Base-by-base conservation (phyloP, 2,888 invertebrate genomes). In the Aphodius granarius region DNA sequence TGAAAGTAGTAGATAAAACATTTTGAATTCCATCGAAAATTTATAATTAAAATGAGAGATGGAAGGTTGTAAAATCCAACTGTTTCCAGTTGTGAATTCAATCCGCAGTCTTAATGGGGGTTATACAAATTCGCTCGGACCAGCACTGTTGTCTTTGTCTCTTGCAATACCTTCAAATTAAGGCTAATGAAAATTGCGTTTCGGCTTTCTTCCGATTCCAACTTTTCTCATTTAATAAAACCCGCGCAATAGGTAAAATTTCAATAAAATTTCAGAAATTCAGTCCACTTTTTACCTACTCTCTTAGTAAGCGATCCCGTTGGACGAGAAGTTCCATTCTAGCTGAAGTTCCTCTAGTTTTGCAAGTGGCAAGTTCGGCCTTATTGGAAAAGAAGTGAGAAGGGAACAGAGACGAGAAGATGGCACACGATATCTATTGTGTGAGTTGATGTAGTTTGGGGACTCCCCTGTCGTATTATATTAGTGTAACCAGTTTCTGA, bases 351-450 rank as follows among this genome's bases (percentile, higher is more conserved):
- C 23, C 16, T 71, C 71, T 21, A 66, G 66, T 66, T 66, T 66
- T 66, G 66, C 66, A 66, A 43, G 43, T 43, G 43, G 43, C 43
- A 43, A 66, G 66, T 66, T 66, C 17, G 19, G n/a, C 21, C 71
- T 71, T 71, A 71, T 71, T 71, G 71, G 22, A 71, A 71, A 71
- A 71, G 71, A 71, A 71, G 71, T 71, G 71, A 3, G 43, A 43
- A 43, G 43, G 43, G 43, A 43, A 2, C n/a, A n/a, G 15, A 21
- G 18, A 43, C n/a, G 71, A 71, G 71, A 71, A 23, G 23, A 71
- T 22, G 71, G 21, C 16, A 21, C 16, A 16, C 71, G 71, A 71
- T 21, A 71, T 71, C 71, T 23, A 71, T 71, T 71, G 71, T 71
- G 71, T 21, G 71, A 23, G 71, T 6, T 71, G 71, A 71, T 23